Evolutionary conservation across 1,140 invertebrate species (phyloP), one percentile per base, ranked within the genome.

Genomic region (Drosophila ambigua): DNA sequence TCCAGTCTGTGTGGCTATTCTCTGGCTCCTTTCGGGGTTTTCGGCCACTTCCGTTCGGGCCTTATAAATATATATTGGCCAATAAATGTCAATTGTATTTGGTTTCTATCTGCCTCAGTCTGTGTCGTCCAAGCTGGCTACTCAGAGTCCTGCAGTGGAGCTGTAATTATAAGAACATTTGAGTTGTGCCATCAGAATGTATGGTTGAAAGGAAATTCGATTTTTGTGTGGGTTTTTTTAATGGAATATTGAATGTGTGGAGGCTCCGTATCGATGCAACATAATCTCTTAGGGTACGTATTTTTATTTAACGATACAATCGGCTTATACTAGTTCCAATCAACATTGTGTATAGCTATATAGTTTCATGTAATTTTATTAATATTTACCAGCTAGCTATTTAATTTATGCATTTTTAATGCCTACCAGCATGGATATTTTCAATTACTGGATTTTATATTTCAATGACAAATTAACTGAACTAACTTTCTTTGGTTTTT

Each of bases 31-130:
- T 59, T 50, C 46, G 45, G 28, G 26, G 39, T 53, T 39, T 46
- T 44, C 31, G 35, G 46, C 51, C 49, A 66, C 58, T 79, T 83
- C 66, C 79, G 52, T 54, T 59, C 49, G 62, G 60, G 43, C 58
- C 79, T 79, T 83, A 67, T 88, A 82, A 79, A 87, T 82, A 81
- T 88, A 82, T 88, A 76, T 87, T 76, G 82, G 79, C 76, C 83
- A 87, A 87, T 87, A 87, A 88, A 79, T 88, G 83, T 88, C 83
- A 87, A 88, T 87, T 87, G 67, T 79, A 60, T 76, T 87, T 64
- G 61, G 74, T 55, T 48, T 71, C 43, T 67, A 52, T 74, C 43
- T 49, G 52, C n/a, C 26, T 26, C 24, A 48, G 52, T 51, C 31
- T 11, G 31, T 35, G 31, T 11, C 31, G 31, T 35, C 31, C 31